Percentiles rank a stretch among this genome's conserved stretches.
Conservation (phyloP, 1,140 invertebrate species). For the honey bee (Apis mellifera) region DNA sequence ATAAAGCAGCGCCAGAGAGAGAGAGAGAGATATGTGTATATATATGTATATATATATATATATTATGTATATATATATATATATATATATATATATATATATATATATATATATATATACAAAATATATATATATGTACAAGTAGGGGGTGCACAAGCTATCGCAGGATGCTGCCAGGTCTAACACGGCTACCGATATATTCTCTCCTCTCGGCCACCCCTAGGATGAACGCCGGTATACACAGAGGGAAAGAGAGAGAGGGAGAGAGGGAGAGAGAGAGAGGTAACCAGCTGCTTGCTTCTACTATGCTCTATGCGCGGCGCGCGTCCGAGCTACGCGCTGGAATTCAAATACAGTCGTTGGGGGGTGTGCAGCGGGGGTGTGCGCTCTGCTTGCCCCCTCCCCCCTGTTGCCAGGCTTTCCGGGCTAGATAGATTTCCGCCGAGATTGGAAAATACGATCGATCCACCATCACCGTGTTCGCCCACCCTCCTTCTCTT, state of each 20-base stretch:
- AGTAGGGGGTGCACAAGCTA: conserved; percentile 23
- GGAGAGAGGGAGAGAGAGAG: conserved; percentile 24
- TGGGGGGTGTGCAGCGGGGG: conserved; percentile 5
- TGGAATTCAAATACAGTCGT: conserved; percentile 72
- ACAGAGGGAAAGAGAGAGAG: neutral
- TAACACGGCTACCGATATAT: conserved; percentile 52
- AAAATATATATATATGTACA: neutral
- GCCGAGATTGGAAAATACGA: conserved; percentile 71
- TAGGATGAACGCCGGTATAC: conserved; percentile 19
- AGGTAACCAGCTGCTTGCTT: conserved; percentile 12
- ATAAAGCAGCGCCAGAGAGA: conserved; percentile 25
- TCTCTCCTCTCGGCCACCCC: neutral
- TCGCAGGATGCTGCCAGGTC: conserved; percentile 56
- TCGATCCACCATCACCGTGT: conserved; percentile 60
- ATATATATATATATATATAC: neutral
- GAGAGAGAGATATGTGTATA: neutral
- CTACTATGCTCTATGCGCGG: conserved; percentile 51
- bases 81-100: neutral
- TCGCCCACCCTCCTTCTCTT: conserved; percentile 31
- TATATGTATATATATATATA: neutral
- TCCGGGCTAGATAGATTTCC: conserved; percentile 61
- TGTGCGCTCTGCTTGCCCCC: neutral
- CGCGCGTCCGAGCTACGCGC: conserved; percentile 60
- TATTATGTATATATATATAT: too few relatives aligned
- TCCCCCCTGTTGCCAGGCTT: conserved; percentile 36